phyloP scores from a whole-genome alignment of 2,113 vertebrate genomes.

The Nicator chloris region DNA sequence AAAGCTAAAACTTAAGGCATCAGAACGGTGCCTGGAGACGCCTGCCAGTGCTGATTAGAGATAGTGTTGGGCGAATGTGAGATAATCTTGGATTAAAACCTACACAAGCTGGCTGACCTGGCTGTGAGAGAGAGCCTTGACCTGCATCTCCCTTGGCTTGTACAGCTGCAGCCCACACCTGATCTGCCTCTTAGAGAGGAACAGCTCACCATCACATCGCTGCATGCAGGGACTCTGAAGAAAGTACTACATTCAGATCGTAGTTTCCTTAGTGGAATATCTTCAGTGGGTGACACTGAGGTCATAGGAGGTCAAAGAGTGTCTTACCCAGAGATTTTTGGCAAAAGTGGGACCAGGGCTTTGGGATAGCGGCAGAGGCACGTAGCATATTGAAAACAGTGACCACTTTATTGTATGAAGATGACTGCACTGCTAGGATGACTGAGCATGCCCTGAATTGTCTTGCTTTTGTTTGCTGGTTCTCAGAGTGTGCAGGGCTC shows the following conservation, averaged over 20 bases:
- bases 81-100: not conserved
- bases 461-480: not conserved
- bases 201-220: not conserved
- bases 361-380: not conserved
- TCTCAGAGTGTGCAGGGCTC: not conserved
- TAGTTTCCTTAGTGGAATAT: not conserved
- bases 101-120: not conserved
- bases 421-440: not conserved
- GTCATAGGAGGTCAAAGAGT: not conserved
- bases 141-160: not conserved
- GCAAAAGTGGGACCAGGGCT: not conserved
- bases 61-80: not conserved
- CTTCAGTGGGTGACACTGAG: not conserved
- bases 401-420: not conserved
- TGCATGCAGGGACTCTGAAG: not conserved
- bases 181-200: not conserved
- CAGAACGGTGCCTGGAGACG: not conserved
- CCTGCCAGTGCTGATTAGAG: not conserved
- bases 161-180: not conserved
- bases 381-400: not conserved
- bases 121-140: not conserved
- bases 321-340: not conserved
- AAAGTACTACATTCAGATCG: accelerated
- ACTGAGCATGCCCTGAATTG: not conserved
- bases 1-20: not conserved